Conservation (phyloP, 2,113 vertebrate species). For the Paedocypris sp. region DNA sequence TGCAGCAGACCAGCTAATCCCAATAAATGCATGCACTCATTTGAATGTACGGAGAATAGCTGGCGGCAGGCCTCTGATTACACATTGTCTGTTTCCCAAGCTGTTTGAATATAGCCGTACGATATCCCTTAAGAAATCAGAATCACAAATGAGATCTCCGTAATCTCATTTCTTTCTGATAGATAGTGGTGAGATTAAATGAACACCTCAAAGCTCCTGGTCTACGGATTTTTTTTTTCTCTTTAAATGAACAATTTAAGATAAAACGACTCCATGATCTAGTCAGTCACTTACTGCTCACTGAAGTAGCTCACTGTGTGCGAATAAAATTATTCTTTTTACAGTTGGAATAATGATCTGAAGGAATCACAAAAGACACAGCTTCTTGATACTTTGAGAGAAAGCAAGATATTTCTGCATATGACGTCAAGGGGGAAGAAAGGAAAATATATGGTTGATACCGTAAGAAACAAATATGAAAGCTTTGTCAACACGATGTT, state of each 20-base stretch:
- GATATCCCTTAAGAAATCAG: neutral
- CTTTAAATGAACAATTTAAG: no score
- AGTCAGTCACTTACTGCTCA: neutral
- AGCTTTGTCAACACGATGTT: no score
- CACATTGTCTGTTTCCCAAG: neutral
- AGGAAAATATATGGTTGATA: no score
- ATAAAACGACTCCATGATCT: neutral
- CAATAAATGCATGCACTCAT: conserved; percentile 14
- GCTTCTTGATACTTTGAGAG: no score
- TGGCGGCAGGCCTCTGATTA: neutral
- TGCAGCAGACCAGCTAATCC: neutral
- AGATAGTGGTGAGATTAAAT: neutral
- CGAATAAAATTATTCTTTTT: no score
- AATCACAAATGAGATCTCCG: neutral
- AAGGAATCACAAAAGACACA: neutral
- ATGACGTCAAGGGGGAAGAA: no score
- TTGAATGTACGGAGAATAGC: neutral
- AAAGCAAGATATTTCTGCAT: no score
- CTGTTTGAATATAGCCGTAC: neutral
- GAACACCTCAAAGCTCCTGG: neutral
- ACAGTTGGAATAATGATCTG: neutral
- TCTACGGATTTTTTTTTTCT: neutral
- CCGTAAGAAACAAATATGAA: no score
- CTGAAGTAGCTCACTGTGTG: neutral
- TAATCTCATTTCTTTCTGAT: neutral